phyloP scores from a whole-genome alignment of 2,113 vertebrate species.

The Neoarius graeffei region DNA sequence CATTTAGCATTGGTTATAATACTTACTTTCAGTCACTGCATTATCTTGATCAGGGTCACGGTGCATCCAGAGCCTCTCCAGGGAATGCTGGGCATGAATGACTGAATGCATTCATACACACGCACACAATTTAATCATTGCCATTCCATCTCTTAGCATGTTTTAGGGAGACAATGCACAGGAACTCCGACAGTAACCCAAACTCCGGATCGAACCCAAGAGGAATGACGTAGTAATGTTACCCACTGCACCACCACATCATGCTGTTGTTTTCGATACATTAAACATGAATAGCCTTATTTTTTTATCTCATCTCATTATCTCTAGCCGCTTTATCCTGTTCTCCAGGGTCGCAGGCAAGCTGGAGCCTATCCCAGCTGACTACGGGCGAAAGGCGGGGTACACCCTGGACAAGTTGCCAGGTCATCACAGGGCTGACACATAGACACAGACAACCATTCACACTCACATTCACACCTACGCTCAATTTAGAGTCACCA shows the following conservation, averaged over 20 bases:
- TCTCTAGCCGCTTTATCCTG: too few relatives aligned
- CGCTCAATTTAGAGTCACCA: too few relatives aligned
- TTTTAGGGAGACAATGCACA: background rate
- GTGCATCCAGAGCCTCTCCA: background rate
- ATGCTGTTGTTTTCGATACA: background rate
- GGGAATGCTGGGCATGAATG: background rate
- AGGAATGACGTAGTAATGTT: background rate
- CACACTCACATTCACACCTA: too few relatives aligned
- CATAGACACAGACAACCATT: too few relatives aligned
- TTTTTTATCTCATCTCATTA: too few relatives aligned
- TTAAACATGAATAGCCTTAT: background rate
- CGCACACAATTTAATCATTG: background rate
- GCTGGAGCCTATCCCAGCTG: too few relatives aligned
- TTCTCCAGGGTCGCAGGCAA: too few relatives aligned
- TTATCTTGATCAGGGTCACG: background rate
- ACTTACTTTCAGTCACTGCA: background rate
- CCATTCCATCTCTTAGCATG: background rate
- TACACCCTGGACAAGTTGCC: too few relatives aligned
- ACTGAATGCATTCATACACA: background rate
- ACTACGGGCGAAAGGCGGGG: too few relatives aligned
- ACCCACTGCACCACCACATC: background rate
- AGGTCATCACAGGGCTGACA: too few relatives aligned
- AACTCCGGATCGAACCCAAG: background rate
- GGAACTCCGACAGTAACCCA: background rate
- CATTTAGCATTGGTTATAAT: background rate